Base-by-base conservation (phyloP, 1,140 invertebrate genomes). In the Tetragonula clypearis region DNA sequence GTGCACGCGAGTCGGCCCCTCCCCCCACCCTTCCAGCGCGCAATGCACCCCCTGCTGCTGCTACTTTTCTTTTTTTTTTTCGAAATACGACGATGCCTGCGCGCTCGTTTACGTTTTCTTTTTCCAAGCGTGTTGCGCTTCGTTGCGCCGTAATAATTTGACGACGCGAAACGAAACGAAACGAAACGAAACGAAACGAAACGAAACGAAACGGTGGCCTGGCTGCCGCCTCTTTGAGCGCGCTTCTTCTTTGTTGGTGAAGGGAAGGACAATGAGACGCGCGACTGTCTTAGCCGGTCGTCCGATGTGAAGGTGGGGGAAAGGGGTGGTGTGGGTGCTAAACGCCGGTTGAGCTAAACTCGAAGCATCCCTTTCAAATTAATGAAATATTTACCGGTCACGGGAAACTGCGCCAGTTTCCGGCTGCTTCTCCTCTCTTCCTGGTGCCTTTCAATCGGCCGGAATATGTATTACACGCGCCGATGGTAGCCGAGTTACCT, bases 91-190 rank as follows among this genome's bases (percentile, higher is more conserved):
- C 58, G 68, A 84, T 56, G 53, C 74, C 78, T 14, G 68, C 65
- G 65, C 65, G 65, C 65, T 72, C 77, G 49, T 78, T 84, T 84
- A 41, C 77, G n/a, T 53, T 55, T 72, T 56, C 26, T 49, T 84
- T 79, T 72, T 49, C 55, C 68, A 5, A 49, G 41, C 41, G 12
- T 23, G 35, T 66, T 74, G 41, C 79, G 79, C 84, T 26, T 69
- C 78, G 84, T 12, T 53, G 84, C 79, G 0, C 60, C 53, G 69
- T 74, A 66, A 75, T 85, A 85, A 85, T 81, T 85, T 75, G 84
- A 80, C 71, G 60, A 85, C 60, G 30, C 49, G 72, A 81, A 81
- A 85, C 78, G 41, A 68, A 69, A 80, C 41, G 41, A 41, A 41
- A 41, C 41, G 41, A 49, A 49, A 49, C 41, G 41, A 49, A 49